Evolutionary conservation across 1,140 invertebrate species (phyloP).

Genomic region (Zaprionus camerounensis): DNA sequence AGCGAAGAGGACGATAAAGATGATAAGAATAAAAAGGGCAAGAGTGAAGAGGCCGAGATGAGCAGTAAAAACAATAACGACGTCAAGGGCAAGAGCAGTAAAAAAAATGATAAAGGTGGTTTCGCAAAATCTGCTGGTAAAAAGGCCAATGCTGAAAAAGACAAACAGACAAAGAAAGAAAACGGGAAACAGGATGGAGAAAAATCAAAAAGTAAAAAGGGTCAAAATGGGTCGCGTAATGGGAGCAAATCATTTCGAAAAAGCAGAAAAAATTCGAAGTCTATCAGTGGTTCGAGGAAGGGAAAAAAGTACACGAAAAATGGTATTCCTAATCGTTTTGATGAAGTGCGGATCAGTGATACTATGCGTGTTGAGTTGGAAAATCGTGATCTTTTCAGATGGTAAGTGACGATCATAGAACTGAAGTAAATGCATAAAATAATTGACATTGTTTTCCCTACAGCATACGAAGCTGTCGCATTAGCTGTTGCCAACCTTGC

Average conservation of each 20-base stretch:
- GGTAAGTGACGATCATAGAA: slow-evolving; percentile 11
- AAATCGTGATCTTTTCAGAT: slow-evolving; percentile 53
- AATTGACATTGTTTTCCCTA: background rate
- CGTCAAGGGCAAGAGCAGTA: no score
- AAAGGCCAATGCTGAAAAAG: background rate
- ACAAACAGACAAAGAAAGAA: background rate
- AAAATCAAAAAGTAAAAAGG: background rate
- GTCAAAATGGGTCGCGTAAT: background rate
- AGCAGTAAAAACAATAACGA: no score
- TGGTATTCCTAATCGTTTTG: slow-evolving; percentile 29
- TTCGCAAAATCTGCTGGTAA: background rate
- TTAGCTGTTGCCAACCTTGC: background rate
- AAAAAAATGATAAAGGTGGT: no score
- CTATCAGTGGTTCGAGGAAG: slow-evolving; percentile 22
- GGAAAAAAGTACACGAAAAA: background rate
- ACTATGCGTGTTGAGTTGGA: slow-evolving; percentile 58
- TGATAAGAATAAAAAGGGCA: background rate
- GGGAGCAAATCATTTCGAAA: background rate
- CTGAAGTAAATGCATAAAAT: background rate
- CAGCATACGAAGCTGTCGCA: background rate
- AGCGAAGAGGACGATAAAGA: background rate
- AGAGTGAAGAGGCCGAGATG: background rate
- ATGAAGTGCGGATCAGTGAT: slow-evolving; percentile 61
- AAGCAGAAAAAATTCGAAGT: background rate
- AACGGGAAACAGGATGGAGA: background rate